Percentiles rank a stretch among this genome's conserved stretches.
Evolutionary conservation across 2,888 invertebrate species (phyloP).

Genomic region (Chrysina gloriosa): DNA sequence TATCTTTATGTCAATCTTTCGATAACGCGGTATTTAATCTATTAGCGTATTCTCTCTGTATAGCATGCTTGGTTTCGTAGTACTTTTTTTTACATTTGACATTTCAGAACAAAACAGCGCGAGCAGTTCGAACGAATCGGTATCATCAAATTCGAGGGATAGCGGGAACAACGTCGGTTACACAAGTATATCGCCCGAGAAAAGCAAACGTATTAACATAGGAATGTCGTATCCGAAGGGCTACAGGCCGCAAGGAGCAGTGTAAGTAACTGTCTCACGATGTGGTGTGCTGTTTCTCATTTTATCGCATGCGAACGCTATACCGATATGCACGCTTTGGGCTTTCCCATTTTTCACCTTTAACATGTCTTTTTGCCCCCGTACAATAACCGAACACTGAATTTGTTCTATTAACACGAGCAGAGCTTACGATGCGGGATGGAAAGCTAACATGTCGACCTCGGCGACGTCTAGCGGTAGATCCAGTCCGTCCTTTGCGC

Average conservation of each 20-base stretch:
- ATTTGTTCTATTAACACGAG: constrained; percentile 6
- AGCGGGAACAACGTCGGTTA: constrained; percentile 57
- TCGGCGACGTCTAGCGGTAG: constrained; percentile 59
- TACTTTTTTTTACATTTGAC: neutral
- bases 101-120: constrained; percentile 66
- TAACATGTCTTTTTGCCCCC: too few species aligned
- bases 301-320: neutral
- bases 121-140: constrained; percentile 89
- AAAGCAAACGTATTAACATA: constrained; percentile 70
- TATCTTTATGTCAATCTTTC: too few species aligned
- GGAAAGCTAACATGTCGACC: constrained; percentile 44
- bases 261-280: constrained; percentile 62
- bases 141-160: constrained; percentile 76
- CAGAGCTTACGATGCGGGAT: constrained; percentile 22
- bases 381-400: too few species aligned
- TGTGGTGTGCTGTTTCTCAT: neutral
- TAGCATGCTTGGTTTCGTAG: too few species aligned
- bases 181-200: constrained; percentile 65
- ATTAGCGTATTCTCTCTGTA: too few species aligned
- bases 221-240: constrained; percentile 66
- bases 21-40: too few species aligned
- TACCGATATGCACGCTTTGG: neutral
- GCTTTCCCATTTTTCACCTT: neutral
- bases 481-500: constrained; percentile 58
- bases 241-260: constrained; percentile 65